A percentile compares a stretch with the other conserved stretches of the same genome.
Conservation (phyloP, 2,888 invertebrate genomes). For the Dryococelus australis region DNA sequence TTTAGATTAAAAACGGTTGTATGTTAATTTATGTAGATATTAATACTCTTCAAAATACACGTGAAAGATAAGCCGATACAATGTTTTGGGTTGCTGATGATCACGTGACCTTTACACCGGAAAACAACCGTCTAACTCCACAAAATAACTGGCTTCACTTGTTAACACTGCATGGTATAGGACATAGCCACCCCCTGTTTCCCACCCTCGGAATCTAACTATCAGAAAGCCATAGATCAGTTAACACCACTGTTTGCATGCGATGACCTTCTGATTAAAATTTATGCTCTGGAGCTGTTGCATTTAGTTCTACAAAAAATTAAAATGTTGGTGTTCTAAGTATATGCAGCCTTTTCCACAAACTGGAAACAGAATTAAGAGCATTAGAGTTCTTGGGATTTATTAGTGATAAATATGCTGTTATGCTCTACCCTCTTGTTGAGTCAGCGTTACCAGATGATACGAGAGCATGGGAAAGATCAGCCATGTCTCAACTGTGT, state of each 20-base stretch:
- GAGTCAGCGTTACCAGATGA: not conserved
- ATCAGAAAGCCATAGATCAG: not conserved
- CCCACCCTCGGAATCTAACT: not conserved
- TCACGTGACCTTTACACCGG: too few species aligned
- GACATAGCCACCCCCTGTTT: too few species aligned
- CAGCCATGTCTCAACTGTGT: not conserved
- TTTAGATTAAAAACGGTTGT: too few species aligned
- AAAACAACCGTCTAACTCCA: too few species aligned
- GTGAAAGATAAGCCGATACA: too few species aligned
- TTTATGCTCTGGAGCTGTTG: not conserved
- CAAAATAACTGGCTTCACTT: too few species aligned
- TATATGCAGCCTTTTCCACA: not conserved
- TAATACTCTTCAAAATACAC: too few species aligned
- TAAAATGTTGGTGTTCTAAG: not conserved
- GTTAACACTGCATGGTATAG: too few species aligned
- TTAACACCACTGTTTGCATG: not conserved
- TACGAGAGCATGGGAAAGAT: not conserved
- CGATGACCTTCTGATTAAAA: not conserved
- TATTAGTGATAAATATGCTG: slow-evolving; percentile 1
- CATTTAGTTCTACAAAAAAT: not conserved
- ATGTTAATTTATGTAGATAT: too few species aligned
- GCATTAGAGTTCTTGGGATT: not conserved
- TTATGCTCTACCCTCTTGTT: not conserved
- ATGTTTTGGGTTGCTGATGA: too few species aligned
- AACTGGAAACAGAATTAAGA: not conserved